These are phyloP conservation scores for Probaryconus sp. DNA, from an alignment of 1,140 invertebrate species.

Conservation along the genomic window DNA sequence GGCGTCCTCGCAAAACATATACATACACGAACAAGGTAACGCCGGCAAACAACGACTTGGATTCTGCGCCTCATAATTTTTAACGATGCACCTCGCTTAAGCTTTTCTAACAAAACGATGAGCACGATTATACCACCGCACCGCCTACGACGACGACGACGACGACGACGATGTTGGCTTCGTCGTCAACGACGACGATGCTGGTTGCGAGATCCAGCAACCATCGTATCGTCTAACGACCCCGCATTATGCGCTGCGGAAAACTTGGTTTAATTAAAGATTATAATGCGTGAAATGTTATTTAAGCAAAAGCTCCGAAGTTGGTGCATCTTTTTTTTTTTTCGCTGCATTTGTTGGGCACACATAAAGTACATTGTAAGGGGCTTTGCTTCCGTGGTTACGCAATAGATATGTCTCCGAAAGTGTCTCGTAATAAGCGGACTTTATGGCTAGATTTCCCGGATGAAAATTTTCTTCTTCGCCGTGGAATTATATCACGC, in stretches of 20 bases:
- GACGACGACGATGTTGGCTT: constrained; percentile 1
- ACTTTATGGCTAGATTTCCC: too few species aligned
- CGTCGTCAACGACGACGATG: constrained; percentile 23
- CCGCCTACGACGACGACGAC: too few species aligned
- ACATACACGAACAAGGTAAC: background rate
- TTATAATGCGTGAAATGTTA: constrained; percentile 72
- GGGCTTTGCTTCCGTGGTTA: background rate
- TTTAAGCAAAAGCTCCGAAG: constrained; percentile 58
- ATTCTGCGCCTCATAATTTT: constrained; percentile 62
- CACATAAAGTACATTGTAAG: background rate
- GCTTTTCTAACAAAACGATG: constrained; percentile 52
- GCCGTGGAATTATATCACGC: too few species aligned
- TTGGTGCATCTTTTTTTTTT: constrained; percentile 9
- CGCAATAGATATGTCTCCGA: background rate
- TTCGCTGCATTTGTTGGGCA: background rate
- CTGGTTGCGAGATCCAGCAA: constrained; percentile 40
- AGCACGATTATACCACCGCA: constrained; percentile 1
- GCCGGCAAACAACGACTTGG: constrained; percentile 9
- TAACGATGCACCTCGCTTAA: constrained; percentile 61
- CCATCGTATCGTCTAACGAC: constrained; percentile 65
- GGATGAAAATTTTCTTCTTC: too few species aligned
- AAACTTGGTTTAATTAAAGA: constrained; percentile 73
- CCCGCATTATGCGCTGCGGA: constrained; percentile 66
- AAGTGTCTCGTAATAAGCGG: too few species aligned
- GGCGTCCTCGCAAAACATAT: background rate